Base-by-base conservation (phyloP, 2,113 vertebrate species). In the Globicephala melas region DNA sequence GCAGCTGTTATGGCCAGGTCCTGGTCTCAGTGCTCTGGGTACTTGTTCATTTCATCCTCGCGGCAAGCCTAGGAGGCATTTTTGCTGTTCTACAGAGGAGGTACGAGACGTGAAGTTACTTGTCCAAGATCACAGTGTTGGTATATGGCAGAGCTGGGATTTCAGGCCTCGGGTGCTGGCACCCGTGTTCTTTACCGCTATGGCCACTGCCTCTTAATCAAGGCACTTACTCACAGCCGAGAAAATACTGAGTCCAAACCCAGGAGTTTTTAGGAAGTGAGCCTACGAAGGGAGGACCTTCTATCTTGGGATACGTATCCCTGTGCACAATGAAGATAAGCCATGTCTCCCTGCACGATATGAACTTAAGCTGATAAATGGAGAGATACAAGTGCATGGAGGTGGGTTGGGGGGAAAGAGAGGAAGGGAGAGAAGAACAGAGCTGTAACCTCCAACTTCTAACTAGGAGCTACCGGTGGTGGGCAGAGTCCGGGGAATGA, bases 121-220 rank as follows among this genome's bases (percentile, higher is more conserved):
- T 20, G 3, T 50, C 68, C n/a, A 44, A 82, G 23, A 33, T 73
- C 44, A 14, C 25, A 1, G 4, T 0, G 6, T 38, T 1, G 1
- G 10, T 15, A 11, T 6, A 14, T 3, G 74, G 44, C 4, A 20
- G 50, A 31, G 31, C 2, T 26, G 13, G 31, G 62, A 13, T 53
- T 55, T 1, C 14, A 44, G 50, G 20, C 21, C 33, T 25, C 50
- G 25, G 33, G 33, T 14, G 76, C 4, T 2, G 44, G 21, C 1
- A 7, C 6, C 14, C 0, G 0, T 13, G 28, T 50, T 63, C 25
- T 58, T n/a, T 36, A 53, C 21, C 23, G 38, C 31, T 1, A 0
- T 31, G 60, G 41, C 6, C 63, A n/a, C 28, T 12, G 38, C 60
- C 7, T 33, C 33, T 41, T 14, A 33, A 5, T 28, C 58, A 21